These are phyloP conservation scores for Zeugodacus cucurbitae DNA, from an alignment of 1,140 invertebrate species.

Conservation along the genomic window DNA sequence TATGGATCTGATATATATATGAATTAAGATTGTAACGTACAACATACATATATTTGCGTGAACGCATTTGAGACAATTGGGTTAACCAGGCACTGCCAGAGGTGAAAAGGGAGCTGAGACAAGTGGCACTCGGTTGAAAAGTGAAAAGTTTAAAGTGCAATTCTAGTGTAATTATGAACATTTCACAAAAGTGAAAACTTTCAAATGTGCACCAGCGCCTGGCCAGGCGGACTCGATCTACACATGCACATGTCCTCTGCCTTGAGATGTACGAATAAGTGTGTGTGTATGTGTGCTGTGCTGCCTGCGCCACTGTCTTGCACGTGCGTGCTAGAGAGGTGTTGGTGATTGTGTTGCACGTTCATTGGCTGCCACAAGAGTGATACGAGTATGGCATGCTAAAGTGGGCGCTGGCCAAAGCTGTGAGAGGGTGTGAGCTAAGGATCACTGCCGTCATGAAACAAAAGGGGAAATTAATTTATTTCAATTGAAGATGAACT, in stretches of 20 bases:
- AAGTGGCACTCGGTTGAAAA: constrained; percentile 37
- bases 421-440: background rate
- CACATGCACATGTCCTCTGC: background rate
- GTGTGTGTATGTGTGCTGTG: background rate
- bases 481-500: constrained; percentile 48
- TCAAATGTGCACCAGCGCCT: constrained; percentile 14
- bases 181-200: constrained; percentile 33
- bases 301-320: background rate
- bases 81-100: background rate
- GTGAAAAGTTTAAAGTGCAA: constrained; percentile 45
- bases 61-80: background rate
- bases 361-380: constrained; percentile 32
- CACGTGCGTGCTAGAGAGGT: background rate
- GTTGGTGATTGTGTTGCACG: constrained; percentile 26
- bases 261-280: background rate
- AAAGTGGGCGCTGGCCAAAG: background rate
- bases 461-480: constrained; percentile 46
- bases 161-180: constrained; percentile 45
- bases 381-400: background rate
- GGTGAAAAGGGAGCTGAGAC: background rate
- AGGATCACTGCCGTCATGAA: constrained; percentile 19
- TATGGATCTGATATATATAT: no score
- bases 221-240: background rate
- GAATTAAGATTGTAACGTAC: background rate
- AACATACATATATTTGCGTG: no score